Base-by-base conservation (phyloP, 2,797 vertebrate species). In the Phyllotis vaccarum region DNA sequence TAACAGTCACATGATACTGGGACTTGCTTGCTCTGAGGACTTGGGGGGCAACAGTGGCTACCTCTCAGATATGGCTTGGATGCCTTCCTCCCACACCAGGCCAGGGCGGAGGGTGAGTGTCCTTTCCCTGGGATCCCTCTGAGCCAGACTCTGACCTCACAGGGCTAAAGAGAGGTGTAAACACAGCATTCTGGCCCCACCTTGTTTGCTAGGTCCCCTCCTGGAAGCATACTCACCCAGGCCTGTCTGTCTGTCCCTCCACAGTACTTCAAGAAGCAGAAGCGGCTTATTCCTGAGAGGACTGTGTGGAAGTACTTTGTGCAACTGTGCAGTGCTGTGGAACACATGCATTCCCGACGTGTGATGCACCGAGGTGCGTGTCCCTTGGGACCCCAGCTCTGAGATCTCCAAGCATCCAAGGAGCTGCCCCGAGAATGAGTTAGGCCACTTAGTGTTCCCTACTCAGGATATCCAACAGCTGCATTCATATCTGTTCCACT, bases 251-350 rank as follows among this genome's bases (percentile, higher is more conserved):
- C 72, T 93, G 49, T 66, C 43, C 56, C 27, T 97, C 96, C 93
- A 0, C 98, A 99, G 99, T 99, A 99, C 98, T 99, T 99, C 98
- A 99, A 99, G 97, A 99, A 99, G 98, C 99, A 99, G 98, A 98
- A 98, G 97, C 98, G 99, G 95, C 98, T 99, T 97, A 99, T 99
- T 97, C 99, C 99, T 0, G 99, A 99, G 98, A 98, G 99, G 97
- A 99, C 99, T 0, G 99, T 99, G 97, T 99, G 99, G 99, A 99
- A 99, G 97, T 99, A 99, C 97, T 99, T 99, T 56, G 99, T 99
- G 98, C 99, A 99, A 98, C 98, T 99, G 89, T 99, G 99, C 98
- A 99, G 99, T 64, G 99, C 99, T 4, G 98, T 99, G 94, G 99
- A 99, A 96, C 99, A 99, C 98, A 99, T 99, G 99, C 99, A 99